Evolutionary conservation across 2,797 vertebrate species (phyloP).

Genomic region (Carduelis carduelis): DNA sequence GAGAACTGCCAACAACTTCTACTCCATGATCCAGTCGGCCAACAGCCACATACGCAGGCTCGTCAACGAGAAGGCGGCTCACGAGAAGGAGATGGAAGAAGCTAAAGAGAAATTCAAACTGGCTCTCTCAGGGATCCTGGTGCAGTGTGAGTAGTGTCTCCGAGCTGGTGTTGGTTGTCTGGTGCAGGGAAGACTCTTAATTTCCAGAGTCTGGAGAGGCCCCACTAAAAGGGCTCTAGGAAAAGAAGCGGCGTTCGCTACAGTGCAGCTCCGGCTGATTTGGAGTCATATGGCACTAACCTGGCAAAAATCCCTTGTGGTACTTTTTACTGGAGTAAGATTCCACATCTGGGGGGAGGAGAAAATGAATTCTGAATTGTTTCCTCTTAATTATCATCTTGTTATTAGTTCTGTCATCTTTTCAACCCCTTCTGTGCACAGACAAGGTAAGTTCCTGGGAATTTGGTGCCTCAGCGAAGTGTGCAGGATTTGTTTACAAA

Average conservation of each 20-base stretch:
- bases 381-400: not conserved
- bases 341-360: not conserved
- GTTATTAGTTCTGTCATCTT: slow-evolving; percentile 40
- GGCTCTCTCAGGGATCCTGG: slow-evolving; percentile 88
- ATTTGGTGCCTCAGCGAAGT: not conserved
- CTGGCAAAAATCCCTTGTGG: not conserved
- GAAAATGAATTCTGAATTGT: not conserved
- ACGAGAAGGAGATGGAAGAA: slow-evolving; percentile 96
- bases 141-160: slow-evolving; percentile 87
- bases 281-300: not conserved
- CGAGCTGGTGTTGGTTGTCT: not conserved
- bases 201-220: not conserved
- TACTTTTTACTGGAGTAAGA: not conserved
- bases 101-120: slow-evolving; percentile 95
- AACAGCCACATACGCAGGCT: slow-evolving; percentile 93
- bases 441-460: slow-evolving; percentile 62
- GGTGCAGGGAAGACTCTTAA: not conserved
- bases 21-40: slow-evolving; percentile 96
- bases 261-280: not conserved
- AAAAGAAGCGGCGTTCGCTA: not conserved
- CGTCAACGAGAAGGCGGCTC: slow-evolving; percentile 86
- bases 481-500: slow-evolving; percentile 34
- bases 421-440: not conserved
- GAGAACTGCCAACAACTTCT: slow-evolving; percentile 95
- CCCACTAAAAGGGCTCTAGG: not conserved